Evolutionary conservation across 2,888 invertebrate genomes (phyloP).

Genomic region (Sacculina carcini): DNA sequence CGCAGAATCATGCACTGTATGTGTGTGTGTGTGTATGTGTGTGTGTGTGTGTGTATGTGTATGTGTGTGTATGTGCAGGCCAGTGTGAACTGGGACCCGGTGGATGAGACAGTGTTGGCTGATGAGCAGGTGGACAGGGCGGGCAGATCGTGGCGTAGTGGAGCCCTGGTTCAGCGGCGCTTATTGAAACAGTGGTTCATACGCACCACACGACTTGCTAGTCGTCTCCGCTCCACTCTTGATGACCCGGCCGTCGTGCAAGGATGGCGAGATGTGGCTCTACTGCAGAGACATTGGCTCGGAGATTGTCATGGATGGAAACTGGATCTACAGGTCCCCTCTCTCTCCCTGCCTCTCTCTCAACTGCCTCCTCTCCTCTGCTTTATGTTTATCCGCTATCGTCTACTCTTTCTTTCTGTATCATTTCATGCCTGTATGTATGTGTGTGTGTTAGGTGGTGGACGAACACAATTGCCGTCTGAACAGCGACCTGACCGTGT

Average conservation of each 20-base stretch:
- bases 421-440: too few relatives aligned
- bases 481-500: too few relatives aligned
- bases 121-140: constrained; percentile 12
- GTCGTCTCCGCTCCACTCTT: constrained; percentile 33
- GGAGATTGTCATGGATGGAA: constrained; percentile 54
- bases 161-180: constrained; percentile 36
- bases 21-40: too few relatives aligned
- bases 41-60: too few relatives aligned
- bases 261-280: constrained; percentile 61
- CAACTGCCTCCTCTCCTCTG: background rate
- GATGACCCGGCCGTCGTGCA: constrained; percentile 29
- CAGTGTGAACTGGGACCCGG: constrained; percentile 92
- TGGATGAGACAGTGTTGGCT: constrained; percentile 70
- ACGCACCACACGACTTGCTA: constrained; percentile 37
- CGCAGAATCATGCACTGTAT: too few relatives aligned
- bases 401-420: background rate
- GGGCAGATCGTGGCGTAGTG: constrained; percentile 13
- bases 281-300: constrained; percentile 68
- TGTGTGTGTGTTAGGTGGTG: too few relatives aligned
- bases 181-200: constrained; percentile 83
- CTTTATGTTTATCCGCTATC: background rate
- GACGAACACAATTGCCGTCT: too few relatives aligned
- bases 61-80: too few relatives aligned
- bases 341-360: constrained; percentile 2
- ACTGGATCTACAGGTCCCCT: constrained; percentile 29